Conservation (phyloP, 2,797 vertebrate genomes). For the Brachyrhaphis roseni region DNA sequence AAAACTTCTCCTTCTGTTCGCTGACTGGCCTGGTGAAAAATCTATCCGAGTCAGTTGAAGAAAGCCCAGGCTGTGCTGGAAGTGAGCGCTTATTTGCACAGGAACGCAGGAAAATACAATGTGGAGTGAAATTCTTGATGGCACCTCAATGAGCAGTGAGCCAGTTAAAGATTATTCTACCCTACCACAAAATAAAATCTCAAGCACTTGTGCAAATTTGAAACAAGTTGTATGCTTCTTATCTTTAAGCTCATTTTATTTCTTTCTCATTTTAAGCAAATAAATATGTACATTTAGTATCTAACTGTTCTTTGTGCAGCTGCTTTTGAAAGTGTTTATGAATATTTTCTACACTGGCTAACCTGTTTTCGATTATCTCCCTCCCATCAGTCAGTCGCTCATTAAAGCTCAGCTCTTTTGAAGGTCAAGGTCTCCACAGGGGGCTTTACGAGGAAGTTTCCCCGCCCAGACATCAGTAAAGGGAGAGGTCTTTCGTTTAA, state of each 20-base stretch:
- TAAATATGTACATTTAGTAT: background rate
- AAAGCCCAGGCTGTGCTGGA: too few relatives aligned
- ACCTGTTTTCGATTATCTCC: background rate
- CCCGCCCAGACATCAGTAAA: conserved; percentile 10
- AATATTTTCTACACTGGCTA: background rate
- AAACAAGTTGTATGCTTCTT: background rate
- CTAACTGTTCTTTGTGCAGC: background rate
- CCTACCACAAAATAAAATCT: background rate
- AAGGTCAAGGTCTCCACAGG: conserved; percentile 7
- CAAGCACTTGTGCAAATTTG: background rate
- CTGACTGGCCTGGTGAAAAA: too few relatives aligned
- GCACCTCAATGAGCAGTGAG: background rate
- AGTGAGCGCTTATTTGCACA: too few relatives aligned
- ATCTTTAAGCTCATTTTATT: background rate
- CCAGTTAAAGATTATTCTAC: background rate
- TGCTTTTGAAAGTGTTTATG: background rate
- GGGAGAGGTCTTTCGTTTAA: conserved; percentile 21
- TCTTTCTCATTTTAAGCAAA: background rate
- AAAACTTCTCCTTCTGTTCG: too few relatives aligned
- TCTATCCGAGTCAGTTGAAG: too few relatives aligned
- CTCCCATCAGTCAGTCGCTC: background rate
- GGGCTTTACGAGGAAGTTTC: conserved; percentile 22
- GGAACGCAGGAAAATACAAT: background rate
- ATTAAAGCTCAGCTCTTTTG: background rate
- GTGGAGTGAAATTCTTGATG: background rate